Percentiles rank a stretch among this genome's conserved stretches.
Conservation (phyloP, 2,113 vertebrate species). For the Fulica atra region DNA sequence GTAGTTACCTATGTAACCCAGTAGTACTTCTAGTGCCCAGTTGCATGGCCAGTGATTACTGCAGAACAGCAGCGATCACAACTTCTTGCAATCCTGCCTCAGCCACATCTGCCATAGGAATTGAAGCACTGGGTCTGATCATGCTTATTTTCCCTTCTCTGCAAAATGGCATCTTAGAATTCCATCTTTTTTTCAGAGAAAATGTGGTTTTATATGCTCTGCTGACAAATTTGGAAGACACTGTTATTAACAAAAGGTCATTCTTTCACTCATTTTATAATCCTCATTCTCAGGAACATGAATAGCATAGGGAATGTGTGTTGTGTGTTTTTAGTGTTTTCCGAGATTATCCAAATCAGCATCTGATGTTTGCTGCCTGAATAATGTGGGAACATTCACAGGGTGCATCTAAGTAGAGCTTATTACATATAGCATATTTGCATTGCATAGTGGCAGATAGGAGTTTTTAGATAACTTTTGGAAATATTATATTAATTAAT, state of each 20-base stretch:
- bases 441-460: not conserved
- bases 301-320: not conserved
- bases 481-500: not conserved
- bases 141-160: not conserved
- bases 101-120: not conserved
- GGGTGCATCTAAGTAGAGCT: not conserved
- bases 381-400: not conserved
- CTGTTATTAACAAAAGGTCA: not conserved
- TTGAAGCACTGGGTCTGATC: not conserved
- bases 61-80: not conserved
- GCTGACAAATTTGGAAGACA: not conserved
- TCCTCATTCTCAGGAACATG: not conserved
- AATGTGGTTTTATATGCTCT: not conserved
- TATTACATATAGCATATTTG: not conserved
- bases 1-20: not conserved
- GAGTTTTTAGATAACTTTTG: not conserved
- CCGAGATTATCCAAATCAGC: not conserved
- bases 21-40: not conserved
- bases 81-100: not conserved
- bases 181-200: not conserved
- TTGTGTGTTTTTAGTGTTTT: not conserved
- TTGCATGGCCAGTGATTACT: not conserved
- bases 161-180: not conserved
- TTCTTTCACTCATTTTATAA: not conserved
- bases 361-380: not conserved